Evolutionary conservation across 2,888 invertebrate genomes (phyloP), one percentile per base, ranked within the genome.

Genomic region (Xylophagus ater): DNA sequence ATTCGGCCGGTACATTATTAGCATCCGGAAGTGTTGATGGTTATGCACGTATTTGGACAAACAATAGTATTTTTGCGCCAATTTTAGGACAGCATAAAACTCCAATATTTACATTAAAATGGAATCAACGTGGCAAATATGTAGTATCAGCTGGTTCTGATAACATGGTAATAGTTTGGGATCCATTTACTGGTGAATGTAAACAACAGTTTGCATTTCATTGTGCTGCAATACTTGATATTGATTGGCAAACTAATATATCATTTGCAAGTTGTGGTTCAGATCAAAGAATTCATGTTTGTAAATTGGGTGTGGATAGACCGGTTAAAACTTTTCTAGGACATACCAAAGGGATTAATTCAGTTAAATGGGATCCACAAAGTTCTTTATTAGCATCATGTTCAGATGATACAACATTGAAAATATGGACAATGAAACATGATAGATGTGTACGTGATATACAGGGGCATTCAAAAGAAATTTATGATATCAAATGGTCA

Each of bases 201-300:
- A 93, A 92, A n/a, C 96, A 98, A 62, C 96, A 97, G 63, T 98
- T 98, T 67, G 88, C 92, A 49, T 98, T 96, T 67, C 98, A 98
- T 64, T 83, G 83, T 54, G 96, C 96, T 2, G 97, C 98, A 35
- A 97, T 97, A 10, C 70, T 98, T 47, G 98, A 98, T 68, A 97
- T 98, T 18, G 98, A 98, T 60, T 98, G 98, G 98, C 94, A 97
- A 67, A 88, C 88, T 33, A 94, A 96, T 60, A 84, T 80, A 25
- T 92, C 92, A 24, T 98, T 98, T 69, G 98, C 97, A 30, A 96
- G 94, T 43, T 98, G 98, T 67, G 96, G 94, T 38, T 97, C 97
- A 20, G 98, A 98, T 72, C 93, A 93, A 62, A 88, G 90, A 57
- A 98, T 98, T 55, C 96, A 97, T 66, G 96, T 98, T 7, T 97